Evolutionary conservation across 2,888 invertebrate species (phyloP).

Genomic region (Salpingus planirostris): DNA sequence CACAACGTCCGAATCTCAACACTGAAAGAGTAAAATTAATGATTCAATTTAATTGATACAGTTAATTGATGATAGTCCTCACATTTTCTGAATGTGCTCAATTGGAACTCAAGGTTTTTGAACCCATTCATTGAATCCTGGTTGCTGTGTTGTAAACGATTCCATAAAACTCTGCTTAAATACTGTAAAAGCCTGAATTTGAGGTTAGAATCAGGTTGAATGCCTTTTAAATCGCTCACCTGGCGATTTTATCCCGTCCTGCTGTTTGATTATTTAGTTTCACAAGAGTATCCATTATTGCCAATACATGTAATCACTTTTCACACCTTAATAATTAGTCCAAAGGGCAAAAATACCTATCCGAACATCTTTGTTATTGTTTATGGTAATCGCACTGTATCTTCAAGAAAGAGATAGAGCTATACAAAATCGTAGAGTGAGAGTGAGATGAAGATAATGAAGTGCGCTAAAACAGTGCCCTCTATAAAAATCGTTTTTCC

Average conservation of each 20-base stretch:
- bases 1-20: conserved; percentile 73
- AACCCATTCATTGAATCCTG: conserved; percentile 63
- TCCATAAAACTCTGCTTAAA: conserved; percentile 71
- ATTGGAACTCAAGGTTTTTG: conserved; percentile 71
- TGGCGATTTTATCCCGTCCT: conserved; percentile 44
- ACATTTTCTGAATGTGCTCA: conserved; percentile 84
- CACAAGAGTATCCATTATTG: conserved; percentile 41
- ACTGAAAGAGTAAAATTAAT: conserved; percentile 49
- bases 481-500: too few relatives aligned
- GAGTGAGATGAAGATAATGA: conserved; percentile 9
- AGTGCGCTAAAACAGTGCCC: too few relatives aligned
- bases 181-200: conserved; percentile 70
- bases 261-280: conserved; percentile 45
- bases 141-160: conserved; percentile 57
- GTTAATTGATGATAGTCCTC: conserved; percentile 31
- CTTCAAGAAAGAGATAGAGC: conserved; percentile 4
- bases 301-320: conserved; percentile 1
- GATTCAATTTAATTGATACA: conserved; percentile 48
- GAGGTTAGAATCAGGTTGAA: conserved; percentile 9
- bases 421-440: background rate
- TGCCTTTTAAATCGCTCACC: conserved; percentile 28
- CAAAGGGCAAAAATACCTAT: conserved; percentile 1
- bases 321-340: conserved; percentile 4
- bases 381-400: conserved; percentile 2
- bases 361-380: conserved; percentile 10